Evolutionary conservation across 2,113 vertebrate genomes (phyloP), one percentile per base, ranked within the genome.

Genomic region (Amphiprion ocellaris): DNA sequence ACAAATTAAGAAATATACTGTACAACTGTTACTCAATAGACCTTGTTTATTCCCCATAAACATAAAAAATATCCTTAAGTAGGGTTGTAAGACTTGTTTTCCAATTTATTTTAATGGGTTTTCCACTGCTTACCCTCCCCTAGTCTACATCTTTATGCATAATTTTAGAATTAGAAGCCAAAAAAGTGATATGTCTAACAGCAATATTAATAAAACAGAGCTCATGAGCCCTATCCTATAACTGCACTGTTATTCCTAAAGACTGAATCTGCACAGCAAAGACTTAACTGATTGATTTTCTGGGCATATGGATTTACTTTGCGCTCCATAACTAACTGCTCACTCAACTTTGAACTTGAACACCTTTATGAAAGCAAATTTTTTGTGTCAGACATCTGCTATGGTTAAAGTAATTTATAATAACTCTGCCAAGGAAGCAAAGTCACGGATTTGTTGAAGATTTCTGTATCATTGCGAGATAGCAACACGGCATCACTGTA

Each of bases 261-360:
- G 33, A 69, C 12, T 33, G 4, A 55, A 69, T 26, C 33, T 37
- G 26, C 50, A 70, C 46, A 65, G 14, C 8, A 5, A 28, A 67
- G 30, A 54, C 44, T 49, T 37, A 53, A 76, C 63, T 64, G 30
- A 59, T 19, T 70, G 59, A 61, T 60, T 59, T 77, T 80, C n/a
- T 33, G 50, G 58, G 23, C 71, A 59, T 65, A 61, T 82, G 46
- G 68, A 74, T 77, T 74, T 61, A 53, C 33, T 61, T 77, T 69
- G 53, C 37, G 54, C 50, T 79, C 14, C 61, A 67, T 46, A 44
- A 44, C 41, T 44, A 63, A 87, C 49, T 83, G 60, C 76, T 85
- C 74, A 59, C 63, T 78, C 82, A 79, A 59, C 65, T 78, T 62
- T 84, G 63, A 84, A 88, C 85, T 79, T 78, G 54, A 82, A 81